A percentile compares a stretch with the other conserved stretches of the same genome.
Conservation (phyloP, 2,113 vertebrate species). For the Meriones unguiculatus region DNA sequence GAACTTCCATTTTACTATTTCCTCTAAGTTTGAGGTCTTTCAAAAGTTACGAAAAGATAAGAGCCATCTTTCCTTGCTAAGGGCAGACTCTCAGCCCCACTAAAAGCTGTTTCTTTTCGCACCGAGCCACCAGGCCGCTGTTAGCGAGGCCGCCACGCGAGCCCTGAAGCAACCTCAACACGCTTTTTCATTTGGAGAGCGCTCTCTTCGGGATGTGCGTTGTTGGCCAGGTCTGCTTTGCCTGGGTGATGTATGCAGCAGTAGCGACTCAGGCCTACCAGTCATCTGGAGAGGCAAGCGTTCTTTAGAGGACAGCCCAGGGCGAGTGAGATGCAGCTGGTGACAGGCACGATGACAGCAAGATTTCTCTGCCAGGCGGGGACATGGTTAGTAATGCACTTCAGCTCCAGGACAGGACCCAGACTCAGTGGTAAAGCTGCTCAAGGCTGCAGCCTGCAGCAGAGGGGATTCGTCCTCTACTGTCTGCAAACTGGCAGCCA, state of each 20-base stretch:
- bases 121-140: background rate
- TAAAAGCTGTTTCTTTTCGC: background rate
- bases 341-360: slow-evolving; percentile 58
- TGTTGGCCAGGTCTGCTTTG: slow-evolving; percentile 75
- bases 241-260: slow-evolving; percentile 75
- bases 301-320: slow-evolving; percentile 58
- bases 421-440: slow-evolving; percentile 37
- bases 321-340: slow-evolving; percentile 34
- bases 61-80: background rate
- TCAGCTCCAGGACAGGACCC: slow-evolving; percentile 1
- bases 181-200: slow-evolving; percentile 77
- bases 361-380: slow-evolving; percentile 50
- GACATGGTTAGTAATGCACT: slow-evolving; percentile 49
- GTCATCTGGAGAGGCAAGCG: slow-evolving; percentile 73
- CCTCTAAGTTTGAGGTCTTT: slow-evolving; percentile 1
- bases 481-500: slow-evolving; percentile 8
- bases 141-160: slow-evolving; percentile 27
- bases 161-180: slow-evolving; percentile 65
- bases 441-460: background rate
- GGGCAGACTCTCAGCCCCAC: background rate
- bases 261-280: slow-evolving; percentile 65
- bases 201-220: slow-evolving; percentile 68
- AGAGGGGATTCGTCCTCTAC: slow-evolving; percentile 19
- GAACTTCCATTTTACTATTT: slow-evolving; percentile 39
- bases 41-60: slow-evolving; percentile 37